Evolutionary conservation across 92 coral and sea anemone genomes (phyloP).

Genomic region (Zoanthus solanderi): DNA sequence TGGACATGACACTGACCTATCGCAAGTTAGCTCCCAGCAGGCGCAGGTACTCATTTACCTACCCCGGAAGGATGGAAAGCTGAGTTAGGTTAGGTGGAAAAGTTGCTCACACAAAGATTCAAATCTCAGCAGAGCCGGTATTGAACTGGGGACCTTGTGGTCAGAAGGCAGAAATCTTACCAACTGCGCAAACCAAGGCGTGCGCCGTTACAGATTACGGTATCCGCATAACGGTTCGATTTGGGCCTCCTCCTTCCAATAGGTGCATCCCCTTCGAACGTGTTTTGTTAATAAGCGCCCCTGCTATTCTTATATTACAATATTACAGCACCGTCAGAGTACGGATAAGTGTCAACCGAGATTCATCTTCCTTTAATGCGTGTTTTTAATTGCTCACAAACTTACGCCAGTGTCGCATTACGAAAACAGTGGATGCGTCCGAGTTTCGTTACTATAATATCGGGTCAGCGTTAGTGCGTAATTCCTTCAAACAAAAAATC

Average conservation of each 20-base stretch:
- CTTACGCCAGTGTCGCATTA: slow-evolving; percentile 37
- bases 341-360: slow-evolving; percentile 37
- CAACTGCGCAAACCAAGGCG: neutral
- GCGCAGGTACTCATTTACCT: too few species aligned
- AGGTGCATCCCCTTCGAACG: slow-evolving; percentile 16
- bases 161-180: too few species aligned
- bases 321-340: slow-evolving; percentile 50
- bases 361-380: slow-evolving; percentile 43
- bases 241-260: slow-evolving; percentile 15
- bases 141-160: too few species aligned
- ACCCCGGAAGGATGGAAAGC: too few species aligned
- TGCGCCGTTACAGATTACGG: neutral
- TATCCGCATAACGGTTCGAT: neutral
- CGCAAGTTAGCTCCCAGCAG: too few species aligned
- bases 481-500: slow-evolving; percentile 40
- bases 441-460: slow-evolving; percentile 42
- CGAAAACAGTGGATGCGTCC: slow-evolving; percentile 53
- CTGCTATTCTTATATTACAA: slow-evolving; percentile 4
- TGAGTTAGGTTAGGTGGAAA: too few species aligned
- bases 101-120: too few species aligned
- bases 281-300: slow-evolving; percentile 25
- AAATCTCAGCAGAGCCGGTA: too few species aligned
- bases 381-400: slow-evolving; percentile 26
- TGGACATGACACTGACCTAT: too few species aligned
- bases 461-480: slow-evolving; percentile 37